These are phyloP conservation scores for Neosilurus hyrtlii DNA, from an alignment of 2,797 vertebrate genomes.

Conservation along the genomic window DNA sequence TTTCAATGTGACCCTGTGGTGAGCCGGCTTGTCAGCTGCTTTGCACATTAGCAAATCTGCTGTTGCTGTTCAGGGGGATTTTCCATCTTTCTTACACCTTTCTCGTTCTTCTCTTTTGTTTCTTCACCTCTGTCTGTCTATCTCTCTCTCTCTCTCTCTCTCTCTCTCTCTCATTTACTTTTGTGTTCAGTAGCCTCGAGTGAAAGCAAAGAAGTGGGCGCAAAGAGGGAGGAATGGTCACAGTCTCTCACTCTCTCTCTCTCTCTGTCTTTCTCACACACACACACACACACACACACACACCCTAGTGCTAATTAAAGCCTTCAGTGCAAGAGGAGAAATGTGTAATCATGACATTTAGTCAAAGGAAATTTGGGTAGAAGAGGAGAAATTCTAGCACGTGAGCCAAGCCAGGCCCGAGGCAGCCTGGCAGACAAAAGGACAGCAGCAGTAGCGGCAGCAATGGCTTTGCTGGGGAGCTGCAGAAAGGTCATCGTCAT, in stretches of 20 bases:
- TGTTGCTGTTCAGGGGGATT: constrained; percentile 61
- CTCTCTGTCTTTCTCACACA: constrained; percentile 40
- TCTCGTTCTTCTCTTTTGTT: constrained; percentile 21
- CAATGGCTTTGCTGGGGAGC: constrained; percentile 68
- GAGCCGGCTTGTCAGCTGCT: constrained; percentile 51
- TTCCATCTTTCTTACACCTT: constrained; percentile 68
- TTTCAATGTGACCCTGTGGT: constrained; percentile 54
- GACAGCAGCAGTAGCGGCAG: constrained; percentile 73
- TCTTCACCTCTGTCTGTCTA: constrained; percentile 10
- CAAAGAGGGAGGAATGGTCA: constrained; percentile 46
- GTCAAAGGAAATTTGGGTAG: constrained; percentile 95
- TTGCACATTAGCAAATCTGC: constrained; percentile 67
- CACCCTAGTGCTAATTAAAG: constrained; percentile 87
- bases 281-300: constrained; percentile 52
- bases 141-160: constrained; percentile 5
- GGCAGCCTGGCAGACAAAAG: constrained; percentile 90
- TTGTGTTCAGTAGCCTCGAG: constrained; percentile 35
- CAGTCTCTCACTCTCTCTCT: constrained; percentile 4
- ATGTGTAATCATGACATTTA: constrained; percentile 97
- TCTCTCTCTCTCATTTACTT: not conserved
- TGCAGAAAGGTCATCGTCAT: constrained; percentile 88
- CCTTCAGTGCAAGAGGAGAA: constrained; percentile 83
- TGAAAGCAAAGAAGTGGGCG: constrained; percentile 31
- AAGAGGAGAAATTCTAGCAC: constrained; percentile 89
- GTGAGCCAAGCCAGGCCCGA: constrained; percentile 73